Conservation (phyloP, 2,113 vertebrate genomes). For the Climacteris rufus region DNA sequence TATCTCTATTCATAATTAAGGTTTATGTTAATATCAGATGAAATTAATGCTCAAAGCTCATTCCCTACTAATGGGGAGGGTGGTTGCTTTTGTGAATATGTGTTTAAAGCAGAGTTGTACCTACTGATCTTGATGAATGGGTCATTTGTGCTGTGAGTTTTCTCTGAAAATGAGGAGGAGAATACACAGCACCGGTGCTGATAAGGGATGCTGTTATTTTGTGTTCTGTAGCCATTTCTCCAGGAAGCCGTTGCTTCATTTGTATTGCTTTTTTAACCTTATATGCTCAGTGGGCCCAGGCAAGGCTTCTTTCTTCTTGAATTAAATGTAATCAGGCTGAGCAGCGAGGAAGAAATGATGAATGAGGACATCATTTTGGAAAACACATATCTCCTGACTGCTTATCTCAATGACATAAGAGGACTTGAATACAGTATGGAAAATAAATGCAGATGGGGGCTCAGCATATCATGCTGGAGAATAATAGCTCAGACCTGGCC, state of each 20-base stretch:
- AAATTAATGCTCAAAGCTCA: conserved; percentile 11
- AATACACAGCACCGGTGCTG: neutral
- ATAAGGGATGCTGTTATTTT: conserved; percentile 38
- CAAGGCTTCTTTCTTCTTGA: conserved; percentile 54
- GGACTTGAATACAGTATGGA: conserved; percentile 50
- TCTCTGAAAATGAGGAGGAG: conserved; percentile 30
- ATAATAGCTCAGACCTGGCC: conserved; percentile 38
- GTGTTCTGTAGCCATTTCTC: conserved; percentile 10
- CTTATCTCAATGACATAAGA: conserved; percentile 68
- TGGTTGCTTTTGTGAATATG: neutral
- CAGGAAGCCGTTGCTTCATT: conserved; percentile 32
- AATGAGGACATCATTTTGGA: conserved; percentile 59
- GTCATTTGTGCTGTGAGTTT: conserved; percentile 24
- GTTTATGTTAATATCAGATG: conserved; percentile 4
- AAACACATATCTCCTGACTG: conserved; percentile 64
- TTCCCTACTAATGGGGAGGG: neutral
- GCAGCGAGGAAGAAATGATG: conserved; percentile 66
- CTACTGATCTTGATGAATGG: conserved; percentile 59
- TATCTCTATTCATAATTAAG: conserved; percentile 16
- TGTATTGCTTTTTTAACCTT: conserved; percentile 69
- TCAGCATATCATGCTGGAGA: conserved; percentile 27
- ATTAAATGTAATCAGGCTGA: conserved; percentile 67
- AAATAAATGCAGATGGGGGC: conserved; percentile 44
- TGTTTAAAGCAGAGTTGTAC: conserved; percentile 28
- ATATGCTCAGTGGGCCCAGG: conserved; percentile 36